Evolutionary conservation across 2,888 invertebrate species (phyloP).

Genomic region (Dinocampus coccinellae): DNA sequence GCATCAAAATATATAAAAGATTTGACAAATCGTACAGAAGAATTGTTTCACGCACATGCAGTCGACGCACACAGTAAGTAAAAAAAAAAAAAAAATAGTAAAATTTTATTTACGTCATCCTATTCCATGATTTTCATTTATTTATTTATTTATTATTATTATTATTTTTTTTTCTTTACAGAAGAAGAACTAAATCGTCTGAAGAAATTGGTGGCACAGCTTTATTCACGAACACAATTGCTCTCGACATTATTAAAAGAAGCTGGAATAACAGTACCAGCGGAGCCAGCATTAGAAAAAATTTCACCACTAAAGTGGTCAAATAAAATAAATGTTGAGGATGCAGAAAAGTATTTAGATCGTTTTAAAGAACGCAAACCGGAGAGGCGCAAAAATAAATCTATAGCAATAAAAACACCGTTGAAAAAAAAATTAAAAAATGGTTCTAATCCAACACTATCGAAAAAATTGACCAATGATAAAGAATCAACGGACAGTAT

Average conservation of each 20-base stretch:
- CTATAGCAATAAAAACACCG: conserved; percentile 54
- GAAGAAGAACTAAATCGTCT: conserved; percentile 65
- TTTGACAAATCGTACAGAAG: conserved; percentile 62
- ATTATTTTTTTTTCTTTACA: conserved; percentile 40
- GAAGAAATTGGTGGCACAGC: conserved; percentile 63
- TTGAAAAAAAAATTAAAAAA: conserved; percentile 53
- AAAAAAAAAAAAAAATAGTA: not conserved
- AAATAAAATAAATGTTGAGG: conserved; percentile 65
- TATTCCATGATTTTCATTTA: no score
- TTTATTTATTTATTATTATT: not conserved
- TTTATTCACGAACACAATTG: conserved; percentile 63
- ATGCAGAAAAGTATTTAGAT: conserved; percentile 56
- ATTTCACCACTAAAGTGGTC: conserved; percentile 67
- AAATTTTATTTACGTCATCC: no score
- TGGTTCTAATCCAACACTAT: conserved; percentile 42
- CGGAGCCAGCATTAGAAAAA: conserved; percentile 66
- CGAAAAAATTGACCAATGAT: conserved; percentile 44
- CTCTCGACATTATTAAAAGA: conserved; percentile 62
- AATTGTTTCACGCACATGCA: conserved; percentile 60
- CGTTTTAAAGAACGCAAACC: conserved; percentile 56
- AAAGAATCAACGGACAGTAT: conserved; percentile 47
- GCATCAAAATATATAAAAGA: conserved; percentile 67
- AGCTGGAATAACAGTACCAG: conserved; percentile 65
- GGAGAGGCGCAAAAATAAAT: conserved; percentile 56
- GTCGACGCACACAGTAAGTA: conserved; percentile 64